These are phyloP conservation scores for Gryllus longicercus DNA, from an alignment of 2,888 invertebrate species.

Conservation along the genomic window DNA sequence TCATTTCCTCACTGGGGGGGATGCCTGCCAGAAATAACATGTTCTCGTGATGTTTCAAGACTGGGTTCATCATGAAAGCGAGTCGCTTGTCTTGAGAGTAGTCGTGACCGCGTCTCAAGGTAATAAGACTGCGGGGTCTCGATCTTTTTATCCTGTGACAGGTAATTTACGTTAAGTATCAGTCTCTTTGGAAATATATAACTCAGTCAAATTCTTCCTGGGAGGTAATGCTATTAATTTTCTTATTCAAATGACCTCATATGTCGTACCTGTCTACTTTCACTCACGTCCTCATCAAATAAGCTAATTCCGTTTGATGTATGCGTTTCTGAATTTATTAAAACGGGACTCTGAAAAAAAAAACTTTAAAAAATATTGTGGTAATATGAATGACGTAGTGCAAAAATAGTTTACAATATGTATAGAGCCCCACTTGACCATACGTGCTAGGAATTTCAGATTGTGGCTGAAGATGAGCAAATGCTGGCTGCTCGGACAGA, in stretches of 20 bases:
- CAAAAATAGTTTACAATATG: too few relatives aligned
- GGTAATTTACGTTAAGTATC: not conserved
- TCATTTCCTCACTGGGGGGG: not conserved
- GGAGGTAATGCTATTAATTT: not conserved
- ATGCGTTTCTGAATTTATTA: not conserved
- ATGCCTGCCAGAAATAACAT: not conserved
- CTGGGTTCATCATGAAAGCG: not conserved
- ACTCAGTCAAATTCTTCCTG: slow-evolving; percentile 1
- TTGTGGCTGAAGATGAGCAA: too few relatives aligned
- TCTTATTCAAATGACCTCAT: slow-evolving; percentile 9
- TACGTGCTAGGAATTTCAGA: too few relatives aligned
- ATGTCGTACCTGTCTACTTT: not conserved
- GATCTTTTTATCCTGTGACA: not conserved
- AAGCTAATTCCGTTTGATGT: not conserved
- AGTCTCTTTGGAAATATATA: slow-evolving; percentile 4
- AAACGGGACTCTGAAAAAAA: too few relatives aligned
- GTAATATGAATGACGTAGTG: too few relatives aligned
- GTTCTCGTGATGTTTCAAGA: not conserved
- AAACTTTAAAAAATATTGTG: too few relatives aligned
- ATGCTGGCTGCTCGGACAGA: too few relatives aligned
- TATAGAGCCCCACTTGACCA: too few relatives aligned
- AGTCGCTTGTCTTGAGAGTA: not conserved
- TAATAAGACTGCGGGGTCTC: not conserved
- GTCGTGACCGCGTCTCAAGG: not conserved
- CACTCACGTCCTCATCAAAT: slow-evolving; percentile 8